Percentiles rank a stretch among this genome's conserved stretches.
Evolutionary conservation across 2,888 invertebrate genomes (phyloP).

Genomic region (Cerceris ruficornis): DNA sequence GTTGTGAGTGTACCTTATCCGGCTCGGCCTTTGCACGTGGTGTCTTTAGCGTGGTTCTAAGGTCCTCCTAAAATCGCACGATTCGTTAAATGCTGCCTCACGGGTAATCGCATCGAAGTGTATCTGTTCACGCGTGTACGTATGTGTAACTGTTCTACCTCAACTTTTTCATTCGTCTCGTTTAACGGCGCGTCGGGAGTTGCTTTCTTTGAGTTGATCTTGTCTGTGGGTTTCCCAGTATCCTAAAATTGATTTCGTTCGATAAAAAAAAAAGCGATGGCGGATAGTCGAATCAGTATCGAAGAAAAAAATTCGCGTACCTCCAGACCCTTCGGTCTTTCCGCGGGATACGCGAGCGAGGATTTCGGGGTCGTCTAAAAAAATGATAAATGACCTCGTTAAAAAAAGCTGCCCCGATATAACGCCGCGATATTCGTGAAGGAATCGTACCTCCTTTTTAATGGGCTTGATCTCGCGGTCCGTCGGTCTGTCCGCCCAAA

Average conservation of each 20-base stretch:
- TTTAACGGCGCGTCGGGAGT: conserved; percentile 10
- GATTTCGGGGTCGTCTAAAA: background rate
- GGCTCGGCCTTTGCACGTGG: conserved; percentile 31
- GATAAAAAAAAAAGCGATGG: background rate
- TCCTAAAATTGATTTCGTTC: conserved; percentile 10
- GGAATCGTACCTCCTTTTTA: background rate
- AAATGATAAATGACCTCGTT: background rate
- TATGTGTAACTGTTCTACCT: conserved; percentile 49
- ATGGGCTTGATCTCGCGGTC: conserved; percentile 39
- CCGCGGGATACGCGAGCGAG: background rate
- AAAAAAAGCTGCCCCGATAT: background rate
- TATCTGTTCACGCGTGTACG: background rate
- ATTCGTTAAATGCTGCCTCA: background rate
- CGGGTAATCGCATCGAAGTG: background rate
- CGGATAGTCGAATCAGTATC: background rate
- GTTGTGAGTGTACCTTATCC: conserved; percentile 51
- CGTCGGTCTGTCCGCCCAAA: conserved; percentile 35
- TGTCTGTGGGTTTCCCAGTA: background rate
- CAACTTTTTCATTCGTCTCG: conserved; percentile 46
- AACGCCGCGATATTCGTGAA: too few relatives aligned
- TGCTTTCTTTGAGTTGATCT: background rate
- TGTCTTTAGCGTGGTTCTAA: conserved; percentile 44
- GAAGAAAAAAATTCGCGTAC: background rate
- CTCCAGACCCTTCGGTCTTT: background rate
- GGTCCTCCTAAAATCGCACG: conserved; percentile 52